Conservation (phyloP, 2,113 vertebrate species). For the Tenebrosternarchus preto region DNA sequence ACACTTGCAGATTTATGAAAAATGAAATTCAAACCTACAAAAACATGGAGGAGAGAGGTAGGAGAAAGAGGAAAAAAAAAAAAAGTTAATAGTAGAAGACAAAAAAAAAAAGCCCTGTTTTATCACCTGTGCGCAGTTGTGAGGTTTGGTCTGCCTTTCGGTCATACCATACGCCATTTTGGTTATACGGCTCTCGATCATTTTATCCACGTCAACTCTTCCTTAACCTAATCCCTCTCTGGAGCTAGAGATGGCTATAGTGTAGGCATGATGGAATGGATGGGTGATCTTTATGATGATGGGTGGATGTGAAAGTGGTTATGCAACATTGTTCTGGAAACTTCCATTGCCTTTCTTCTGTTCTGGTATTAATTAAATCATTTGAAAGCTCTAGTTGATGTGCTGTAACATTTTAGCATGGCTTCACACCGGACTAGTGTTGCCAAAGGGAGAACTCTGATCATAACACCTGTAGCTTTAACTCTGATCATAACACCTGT, state of each 20-base stretch:
- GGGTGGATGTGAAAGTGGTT: slow-evolving; percentile 96
- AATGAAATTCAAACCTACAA: slow-evolving; percentile 61
- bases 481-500: slow-evolving; percentile 82
- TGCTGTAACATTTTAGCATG: slow-evolving; percentile 99
- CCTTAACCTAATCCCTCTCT: slow-evolving; percentile 85
- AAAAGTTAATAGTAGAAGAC: slow-evolving; percentile 45
- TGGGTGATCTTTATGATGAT: slow-evolving; percentile 91
- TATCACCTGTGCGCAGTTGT: slow-evolving; percentile 88
- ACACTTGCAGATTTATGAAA: slow-evolving; percentile 89
- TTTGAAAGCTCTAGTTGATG: slow-evolving; percentile 93
- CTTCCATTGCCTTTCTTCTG: slow-evolving; percentile 89
- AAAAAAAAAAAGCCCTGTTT: slow-evolving; percentile 82
- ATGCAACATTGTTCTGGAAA: slow-evolving; percentile 94
- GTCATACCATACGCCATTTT: slow-evolving; percentile 68
- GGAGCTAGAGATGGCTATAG: slow-evolving; percentile 87
- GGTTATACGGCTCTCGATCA: slow-evolving; percentile 85
- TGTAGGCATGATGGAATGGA: slow-evolving; percentile 82
- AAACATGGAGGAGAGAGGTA: slow-evolving; percentile 62
- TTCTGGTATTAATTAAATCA: slow-evolving; percentile 92
- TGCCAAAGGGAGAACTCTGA: slow-evolving; percentile 79
- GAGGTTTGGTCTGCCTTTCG: slow-evolving; percentile 87
- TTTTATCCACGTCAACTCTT: slow-evolving; percentile 72
- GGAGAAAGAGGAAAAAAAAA: slow-evolving; percentile 71
- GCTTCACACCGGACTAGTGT: slow-evolving; percentile 97
- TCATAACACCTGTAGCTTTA: slow-evolving; percentile 81